Evolutionary conservation across 2,113 vertebrate species (phyloP).

Genomic region (Dromas ardeola): DNA sequence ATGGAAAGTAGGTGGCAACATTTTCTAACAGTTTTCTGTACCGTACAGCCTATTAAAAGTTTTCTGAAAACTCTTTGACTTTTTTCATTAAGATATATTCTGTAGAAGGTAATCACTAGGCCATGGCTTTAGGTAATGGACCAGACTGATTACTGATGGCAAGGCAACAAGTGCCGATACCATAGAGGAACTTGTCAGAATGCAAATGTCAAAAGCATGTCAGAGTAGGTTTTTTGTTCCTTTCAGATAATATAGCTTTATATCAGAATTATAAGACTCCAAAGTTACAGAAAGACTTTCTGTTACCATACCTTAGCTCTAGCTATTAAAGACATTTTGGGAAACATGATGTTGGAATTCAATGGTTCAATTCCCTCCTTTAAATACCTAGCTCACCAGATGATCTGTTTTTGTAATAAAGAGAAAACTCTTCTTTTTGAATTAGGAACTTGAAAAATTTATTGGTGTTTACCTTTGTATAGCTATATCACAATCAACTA

Average conservation of each 20-base stretch:
- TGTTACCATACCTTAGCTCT: not conserved
- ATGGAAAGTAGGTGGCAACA: not conserved
- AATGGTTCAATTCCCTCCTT: not conserved
- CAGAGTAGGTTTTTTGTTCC: not conserved
- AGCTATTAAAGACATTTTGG: not conserved
- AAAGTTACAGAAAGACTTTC: not conserved
- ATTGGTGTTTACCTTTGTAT: not conserved
- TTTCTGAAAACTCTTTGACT: not conserved
- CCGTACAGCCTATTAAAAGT: not conserved
- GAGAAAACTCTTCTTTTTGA: fast-evolving
- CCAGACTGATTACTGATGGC: not conserved
- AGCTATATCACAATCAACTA: not conserved
- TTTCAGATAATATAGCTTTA: not conserved
- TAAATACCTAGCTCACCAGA: not conserved
- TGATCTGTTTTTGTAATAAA: not conserved
- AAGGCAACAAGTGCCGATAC: not conserved
- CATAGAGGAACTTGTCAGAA: not conserved
- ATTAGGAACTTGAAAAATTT: not conserved
- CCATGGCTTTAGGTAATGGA: not conserved
- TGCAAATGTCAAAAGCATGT: not conserved
- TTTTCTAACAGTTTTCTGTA: not conserved
- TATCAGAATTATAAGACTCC: not conserved
- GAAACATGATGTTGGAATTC: not conserved
- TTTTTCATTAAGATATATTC: not conserved
- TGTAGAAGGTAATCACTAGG: not conserved